Conservation (phyloP, 2,888 invertebrate genomes). For the Lottia scabra region DNA sequence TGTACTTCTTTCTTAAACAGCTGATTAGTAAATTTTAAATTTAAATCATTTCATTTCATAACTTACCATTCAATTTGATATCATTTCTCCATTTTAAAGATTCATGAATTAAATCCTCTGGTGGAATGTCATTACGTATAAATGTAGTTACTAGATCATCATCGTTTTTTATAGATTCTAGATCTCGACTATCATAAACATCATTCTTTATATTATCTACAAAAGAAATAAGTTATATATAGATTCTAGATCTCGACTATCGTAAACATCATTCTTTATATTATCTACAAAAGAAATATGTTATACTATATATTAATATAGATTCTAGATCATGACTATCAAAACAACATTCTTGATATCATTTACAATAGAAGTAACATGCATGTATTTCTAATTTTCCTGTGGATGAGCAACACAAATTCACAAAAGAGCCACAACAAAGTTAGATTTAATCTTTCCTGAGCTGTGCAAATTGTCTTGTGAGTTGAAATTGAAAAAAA, state of each 20-base stretch:
- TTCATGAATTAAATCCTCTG: slow-evolving; percentile 82
- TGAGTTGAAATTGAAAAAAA: too few relatives aligned
- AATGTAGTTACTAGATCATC: slow-evolving; percentile 72
- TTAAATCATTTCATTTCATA: not conserved
- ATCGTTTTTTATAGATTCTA: slow-evolving; percentile 55
- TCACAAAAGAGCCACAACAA: too few relatives aligned
- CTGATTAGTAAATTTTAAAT: too few relatives aligned
- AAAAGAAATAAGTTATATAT: slow-evolving; percentile 12
- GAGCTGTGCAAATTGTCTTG: too few relatives aligned
- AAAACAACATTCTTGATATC: not conserved
- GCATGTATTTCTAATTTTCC: too few relatives aligned
- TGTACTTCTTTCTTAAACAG: too few relatives aligned
- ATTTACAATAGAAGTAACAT: too few relatives aligned
- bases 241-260: too few relatives aligned
- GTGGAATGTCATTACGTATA: slow-evolving; percentile 78
- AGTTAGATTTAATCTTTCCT: too few relatives aligned
- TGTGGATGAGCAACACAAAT: too few relatives aligned
- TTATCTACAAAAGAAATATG: not conserved
- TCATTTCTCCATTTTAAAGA: slow-evolving; percentile 86
- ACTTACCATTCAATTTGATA: slow-evolving; percentile 73
- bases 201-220: slow-evolving; percentile 54
- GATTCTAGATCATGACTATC: not conserved
- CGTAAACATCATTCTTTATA: too few relatives aligned
- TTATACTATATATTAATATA: not conserved
- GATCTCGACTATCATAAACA: slow-evolving; percentile 64